Conservation (phyloP, 2,797 vertebrate species). For the Carduelis carduelis region DNA sequence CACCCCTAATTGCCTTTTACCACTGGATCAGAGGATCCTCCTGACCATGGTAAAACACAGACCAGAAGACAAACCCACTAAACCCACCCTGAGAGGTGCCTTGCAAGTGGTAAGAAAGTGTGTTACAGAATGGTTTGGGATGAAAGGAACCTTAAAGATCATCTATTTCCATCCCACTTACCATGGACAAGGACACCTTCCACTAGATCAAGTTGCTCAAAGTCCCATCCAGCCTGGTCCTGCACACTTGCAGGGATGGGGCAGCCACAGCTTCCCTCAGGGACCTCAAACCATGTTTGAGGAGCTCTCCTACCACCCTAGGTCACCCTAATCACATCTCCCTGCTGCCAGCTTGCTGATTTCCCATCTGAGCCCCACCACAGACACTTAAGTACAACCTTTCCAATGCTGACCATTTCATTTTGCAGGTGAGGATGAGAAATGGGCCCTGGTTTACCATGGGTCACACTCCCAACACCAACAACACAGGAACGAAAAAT, state of each 20-base stretch:
- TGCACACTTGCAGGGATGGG: neutral
- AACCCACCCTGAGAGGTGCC: neutral
- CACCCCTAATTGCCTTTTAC: neutral
- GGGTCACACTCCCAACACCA: neutral
- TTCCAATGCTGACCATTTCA: neutral
- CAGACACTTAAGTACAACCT: neutral
- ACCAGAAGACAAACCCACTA: neutral
- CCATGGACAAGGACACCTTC: neutral
- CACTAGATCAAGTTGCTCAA: neutral
- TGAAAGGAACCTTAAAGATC: neutral
- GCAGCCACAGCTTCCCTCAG: neutral
- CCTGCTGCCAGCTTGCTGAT: neutral
- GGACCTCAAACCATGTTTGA: neutral
- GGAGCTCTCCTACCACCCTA: neutral
- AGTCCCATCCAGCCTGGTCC: neutral
- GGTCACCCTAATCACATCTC: neutral
- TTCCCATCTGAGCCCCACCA: neutral
- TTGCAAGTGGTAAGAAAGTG: accelerated
- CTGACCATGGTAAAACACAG: neutral
- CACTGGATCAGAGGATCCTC: neutral
- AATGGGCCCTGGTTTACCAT: accelerated
- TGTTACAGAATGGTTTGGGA: neutral
- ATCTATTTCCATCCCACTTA: neutral
- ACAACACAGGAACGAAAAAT: neutral
- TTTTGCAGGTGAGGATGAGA: neutral